Conservation (phyloP, 2,113 vertebrate species). For the Neodon shergylaensis region DNA sequence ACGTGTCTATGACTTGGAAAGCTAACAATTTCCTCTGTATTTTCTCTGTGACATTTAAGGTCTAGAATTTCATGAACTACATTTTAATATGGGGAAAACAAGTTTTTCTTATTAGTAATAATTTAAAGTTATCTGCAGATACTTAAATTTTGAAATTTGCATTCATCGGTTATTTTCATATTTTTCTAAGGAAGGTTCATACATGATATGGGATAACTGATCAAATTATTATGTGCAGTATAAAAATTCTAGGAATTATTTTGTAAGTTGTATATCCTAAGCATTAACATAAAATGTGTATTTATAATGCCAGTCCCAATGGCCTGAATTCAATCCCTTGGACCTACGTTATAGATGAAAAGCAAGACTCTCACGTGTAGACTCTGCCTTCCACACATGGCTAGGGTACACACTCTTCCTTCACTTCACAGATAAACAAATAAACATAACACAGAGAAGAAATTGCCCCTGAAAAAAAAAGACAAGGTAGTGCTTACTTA, state of each 20-base stretch:
- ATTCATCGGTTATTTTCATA: background rate
- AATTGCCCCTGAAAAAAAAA: background rate
- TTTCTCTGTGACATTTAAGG: background rate
- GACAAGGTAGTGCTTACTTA: background rate
- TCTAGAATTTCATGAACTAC: background rate
- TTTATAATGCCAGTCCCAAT: background rate
- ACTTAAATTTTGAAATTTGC: background rate
- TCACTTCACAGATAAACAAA: background rate
- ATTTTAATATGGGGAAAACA: background rate
- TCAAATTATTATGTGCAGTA: background rate
- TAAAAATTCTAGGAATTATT: background rate
- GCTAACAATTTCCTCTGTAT: background rate
- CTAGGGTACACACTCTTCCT: background rate
- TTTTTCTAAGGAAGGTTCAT: background rate
- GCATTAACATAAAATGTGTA: background rate
- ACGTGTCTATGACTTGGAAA: accelerated
- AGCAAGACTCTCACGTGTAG: background rate
- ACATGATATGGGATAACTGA: background rate
- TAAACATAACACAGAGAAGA: background rate
- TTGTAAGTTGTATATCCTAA: background rate
- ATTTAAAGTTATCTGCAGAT: background rate
- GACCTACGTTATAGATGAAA: background rate
- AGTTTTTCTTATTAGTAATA: background rate
- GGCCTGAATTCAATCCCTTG: background rate
- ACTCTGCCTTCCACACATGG: background rate